Base-by-base conservation (phyloP, 1,140 invertebrate species). In the Halictus rubicundus region DNA sequence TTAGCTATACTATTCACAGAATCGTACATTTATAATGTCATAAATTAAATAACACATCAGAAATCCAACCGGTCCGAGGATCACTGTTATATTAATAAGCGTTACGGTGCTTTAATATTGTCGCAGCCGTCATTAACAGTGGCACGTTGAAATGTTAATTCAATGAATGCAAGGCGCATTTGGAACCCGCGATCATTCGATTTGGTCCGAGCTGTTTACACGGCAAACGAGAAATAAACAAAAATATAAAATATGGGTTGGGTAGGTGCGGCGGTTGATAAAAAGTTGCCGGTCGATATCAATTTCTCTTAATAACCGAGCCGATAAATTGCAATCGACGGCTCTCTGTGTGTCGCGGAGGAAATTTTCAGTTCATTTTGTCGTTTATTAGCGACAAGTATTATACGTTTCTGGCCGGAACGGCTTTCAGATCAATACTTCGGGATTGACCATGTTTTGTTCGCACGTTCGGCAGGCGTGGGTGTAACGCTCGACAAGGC, bases 101-200 rank as follows among this genome's bases (percentile, higher is more conserved):
- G 19, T 3, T 21, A 4, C 49, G 1, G 19, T 21, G 49, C 6
- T 52, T 52, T 21, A 52, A 19, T 16, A 52, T 21, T 27, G 59
- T 63, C 46, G 21, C n/a, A 49, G 39, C 42, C 12, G 23, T 25
- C 59, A 19, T 32, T 23, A 21, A 9, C 39, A n/a, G 32, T 23
- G n/a, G 42, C 42, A 39, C 42, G 60, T 21, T 60, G 32, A 54
- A 64, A 73, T 52, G 64, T 52, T 32, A 52, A 63, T 63, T 52
- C 52, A 49, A 63, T 49, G 19, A 27, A 63, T 19, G 12, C 70
- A 12, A n/a, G 37, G 27, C 2, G 3, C 19, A 52, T 19, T n/a
- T 16, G 49, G 19, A 21, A 6, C 7, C 32, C 61, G 61, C 1
- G 32, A 42, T 21, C 32, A 32, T 64, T 73, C 27, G 46, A 57